phyloP scores from a whole-genome alignment of 2,888 invertebrate species.

The Drosophila phalerata region DNA sequence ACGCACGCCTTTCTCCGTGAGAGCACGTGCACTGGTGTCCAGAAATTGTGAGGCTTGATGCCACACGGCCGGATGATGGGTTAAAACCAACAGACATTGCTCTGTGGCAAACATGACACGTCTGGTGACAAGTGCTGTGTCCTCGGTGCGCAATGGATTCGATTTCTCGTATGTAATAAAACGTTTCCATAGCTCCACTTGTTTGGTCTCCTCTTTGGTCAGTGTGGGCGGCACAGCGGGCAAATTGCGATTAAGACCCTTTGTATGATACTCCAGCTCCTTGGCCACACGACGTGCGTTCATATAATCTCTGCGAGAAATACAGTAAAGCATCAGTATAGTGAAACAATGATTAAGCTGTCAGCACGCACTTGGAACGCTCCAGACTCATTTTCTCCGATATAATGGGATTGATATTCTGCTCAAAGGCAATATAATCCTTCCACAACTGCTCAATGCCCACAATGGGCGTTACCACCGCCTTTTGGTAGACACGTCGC shows the following conservation, averaged over 20 bases:
- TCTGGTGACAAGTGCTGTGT: conserved; percentile 96
- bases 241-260: conserved; percentile 97
- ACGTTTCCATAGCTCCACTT: conserved; percentile 99
- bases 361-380: conserved; percentile 87
- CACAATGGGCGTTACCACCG: conserved; percentile 97
- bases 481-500: conserved; percentile 97
- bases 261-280: conserved; percentile 96
- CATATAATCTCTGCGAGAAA: conserved; percentile 95
- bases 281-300: conserved; percentile 98
- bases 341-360: background rate
- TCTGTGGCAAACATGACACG: conserved; percentile 99
- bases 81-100: conserved; percentile 97
- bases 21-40: conserved; percentile 96
- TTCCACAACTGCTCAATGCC: conserved; percentile 99
- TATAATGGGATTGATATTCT: conserved; percentile 91
- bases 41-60: conserved; percentile 99
- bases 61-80: conserved; percentile 99
- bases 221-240: conserved; percentile 98
- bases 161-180: conserved; percentile 99
- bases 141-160: conserved; percentile 98
- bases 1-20: conserved; percentile 97
- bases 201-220: conserved; percentile 95
- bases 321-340: background rate
- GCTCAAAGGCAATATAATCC: conserved; percentile 98
- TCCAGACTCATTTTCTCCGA: conserved; percentile 99